A percentile compares a stretch with the other conserved stretches of the same genome.
Conservation (phyloP, 2,797 vertebrate genomes). For the Diglossa cyanea region DNA sequence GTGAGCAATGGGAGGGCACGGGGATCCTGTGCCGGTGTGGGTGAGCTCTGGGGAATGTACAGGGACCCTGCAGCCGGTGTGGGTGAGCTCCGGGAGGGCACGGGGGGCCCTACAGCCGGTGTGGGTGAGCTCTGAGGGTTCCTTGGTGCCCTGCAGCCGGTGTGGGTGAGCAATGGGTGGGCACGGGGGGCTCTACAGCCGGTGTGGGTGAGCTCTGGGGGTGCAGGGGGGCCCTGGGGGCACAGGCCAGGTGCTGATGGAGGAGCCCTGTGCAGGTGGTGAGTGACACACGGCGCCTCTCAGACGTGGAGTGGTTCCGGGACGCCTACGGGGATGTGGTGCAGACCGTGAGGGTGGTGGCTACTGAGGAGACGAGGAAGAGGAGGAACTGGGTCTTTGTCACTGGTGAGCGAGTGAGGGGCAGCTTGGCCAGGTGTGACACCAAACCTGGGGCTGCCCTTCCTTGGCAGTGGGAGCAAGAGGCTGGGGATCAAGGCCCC, state of each 20-base stretch:
- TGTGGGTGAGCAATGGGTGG: too few relatives aligned
- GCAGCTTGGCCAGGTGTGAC: rapidly evolving
- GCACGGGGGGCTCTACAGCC: too few relatives aligned
- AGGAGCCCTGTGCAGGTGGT: conserved; percentile 75
- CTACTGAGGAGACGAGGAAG: conserved; percentile 79
- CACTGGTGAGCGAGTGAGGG: conserved; percentile 68
- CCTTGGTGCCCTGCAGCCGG: too few relatives aligned
- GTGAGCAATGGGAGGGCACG: conserved; percentile 64
- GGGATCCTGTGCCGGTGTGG: too few relatives aligned
- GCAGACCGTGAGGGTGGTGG: conserved; percentile 79
- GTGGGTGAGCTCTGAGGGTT: too few relatives aligned
- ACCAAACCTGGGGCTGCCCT: rapidly evolving
- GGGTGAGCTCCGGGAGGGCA: too few relatives aligned
- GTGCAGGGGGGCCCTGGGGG: not conserved
- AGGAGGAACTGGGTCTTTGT: conserved; percentile 87
- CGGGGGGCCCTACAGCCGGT: too few relatives aligned
- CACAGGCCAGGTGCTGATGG: rapidly evolving
- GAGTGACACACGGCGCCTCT: conserved; percentile 84
- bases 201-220: too few relatives aligned
- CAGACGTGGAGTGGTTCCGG: conserved; percentile 88
- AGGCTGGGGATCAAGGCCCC: not conserved
- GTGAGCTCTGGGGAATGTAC: too few relatives aligned
- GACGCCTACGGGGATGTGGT: conserved; percentile 70
- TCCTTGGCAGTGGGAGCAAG: not conserved
- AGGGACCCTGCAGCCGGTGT: too few relatives aligned